phyloP scores from a whole-genome alignment of 2,113 vertebrate genomes.

The Carettochelys insculpta region DNA sequence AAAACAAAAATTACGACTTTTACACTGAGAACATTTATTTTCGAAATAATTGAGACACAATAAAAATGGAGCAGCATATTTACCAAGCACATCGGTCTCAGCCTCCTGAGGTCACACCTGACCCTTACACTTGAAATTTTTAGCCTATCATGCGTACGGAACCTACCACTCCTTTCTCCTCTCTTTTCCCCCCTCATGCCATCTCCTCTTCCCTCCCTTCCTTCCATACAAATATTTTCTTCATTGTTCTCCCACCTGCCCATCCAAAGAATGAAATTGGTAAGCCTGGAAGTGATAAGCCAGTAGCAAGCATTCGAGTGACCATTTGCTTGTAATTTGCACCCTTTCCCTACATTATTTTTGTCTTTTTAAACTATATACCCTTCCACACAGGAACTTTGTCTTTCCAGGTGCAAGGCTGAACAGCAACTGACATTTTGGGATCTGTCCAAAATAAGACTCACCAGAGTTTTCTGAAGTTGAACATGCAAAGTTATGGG shows the following conservation, averaged over 20 bases:
- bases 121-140: not conserved
- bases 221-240: not conserved
- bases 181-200: not conserved
- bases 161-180: not conserved
- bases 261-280: not conserved
- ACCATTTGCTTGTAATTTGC: not conserved
- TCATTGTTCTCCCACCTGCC: not conserved
- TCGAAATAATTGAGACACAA: not conserved
- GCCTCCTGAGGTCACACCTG: not conserved
- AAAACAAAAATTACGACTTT: conserved; percentile 40
- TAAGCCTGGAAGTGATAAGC: not conserved
- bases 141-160: not conserved
- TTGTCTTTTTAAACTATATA: not conserved
- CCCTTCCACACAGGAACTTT: not conserved
- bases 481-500: not conserved
- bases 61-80: not conserved
- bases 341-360: not conserved
- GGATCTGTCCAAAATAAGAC: not conserved
- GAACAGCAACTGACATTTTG: not conserved
- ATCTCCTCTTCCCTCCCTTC: not conserved
- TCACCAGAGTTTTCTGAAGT: not conserved
- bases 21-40: not conserved
- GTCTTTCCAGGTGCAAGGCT: not conserved
- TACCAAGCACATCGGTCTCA: not conserved
- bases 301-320: not conserved